Conservation (phyloP, 2,888 invertebrate species). For the Eucera pruinosa region DNA sequence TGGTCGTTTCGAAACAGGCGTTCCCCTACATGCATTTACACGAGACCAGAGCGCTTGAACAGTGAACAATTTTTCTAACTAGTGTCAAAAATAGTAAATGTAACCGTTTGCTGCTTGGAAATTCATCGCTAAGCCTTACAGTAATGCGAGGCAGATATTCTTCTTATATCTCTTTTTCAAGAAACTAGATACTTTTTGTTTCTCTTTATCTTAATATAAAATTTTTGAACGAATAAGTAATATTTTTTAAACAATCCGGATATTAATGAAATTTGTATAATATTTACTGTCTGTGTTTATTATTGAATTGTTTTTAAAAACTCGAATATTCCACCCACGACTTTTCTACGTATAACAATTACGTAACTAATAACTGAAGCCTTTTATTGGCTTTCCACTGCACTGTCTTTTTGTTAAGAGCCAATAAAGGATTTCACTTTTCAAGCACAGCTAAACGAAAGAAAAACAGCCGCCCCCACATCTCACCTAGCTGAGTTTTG, state of each 20-base stretch:
- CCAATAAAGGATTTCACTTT: slow-evolving; percentile 30
- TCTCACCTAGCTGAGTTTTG: slow-evolving; percentile 30
- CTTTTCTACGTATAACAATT: no score
- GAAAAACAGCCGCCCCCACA: slow-evolving; percentile 7
- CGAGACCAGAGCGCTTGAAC: slow-evolving; percentile 13
- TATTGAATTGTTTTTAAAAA: no score
- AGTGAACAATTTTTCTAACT: slow-evolving; percentile 21
- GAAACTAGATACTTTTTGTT: no score
- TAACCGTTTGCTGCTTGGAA: no score
- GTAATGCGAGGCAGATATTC: no score
- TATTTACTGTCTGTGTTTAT: no score
- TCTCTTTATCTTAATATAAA: not conserved
- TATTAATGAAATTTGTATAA: no score
- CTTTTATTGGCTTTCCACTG: not conserved
- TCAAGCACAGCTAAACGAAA: slow-evolving; percentile 16
- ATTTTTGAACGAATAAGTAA: not conserved
- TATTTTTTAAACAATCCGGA: not conserved
- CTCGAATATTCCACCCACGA: no score
- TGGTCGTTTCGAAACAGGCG: slow-evolving; percentile 17
- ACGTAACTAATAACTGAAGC: no score
- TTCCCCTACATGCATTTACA: slow-evolving; percentile 1
- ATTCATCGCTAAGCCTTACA: no score
- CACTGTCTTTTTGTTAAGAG: not conserved
- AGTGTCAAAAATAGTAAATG: no score
- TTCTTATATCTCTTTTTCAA: no score